These are phyloP conservation scores for Neuroterus valhalla DNA, from an alignment of 1,140 invertebrate genomes.

Conservation along the genomic window DNA sequence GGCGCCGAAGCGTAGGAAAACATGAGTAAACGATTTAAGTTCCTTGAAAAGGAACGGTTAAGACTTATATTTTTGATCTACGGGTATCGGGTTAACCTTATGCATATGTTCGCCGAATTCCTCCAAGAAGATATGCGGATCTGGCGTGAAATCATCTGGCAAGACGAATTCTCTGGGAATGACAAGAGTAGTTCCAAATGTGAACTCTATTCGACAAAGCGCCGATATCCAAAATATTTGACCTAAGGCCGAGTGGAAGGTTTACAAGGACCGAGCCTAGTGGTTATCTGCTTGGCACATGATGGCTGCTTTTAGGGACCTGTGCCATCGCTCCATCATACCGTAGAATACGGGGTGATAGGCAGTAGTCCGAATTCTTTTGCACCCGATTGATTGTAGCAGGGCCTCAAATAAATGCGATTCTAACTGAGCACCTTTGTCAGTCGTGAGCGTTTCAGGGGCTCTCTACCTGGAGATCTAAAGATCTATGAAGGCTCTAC, in stretches of 20 bases:
- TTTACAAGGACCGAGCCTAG: background rate
- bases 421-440: constrained; percentile 17
- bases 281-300: constrained; percentile 12
- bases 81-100: constrained; percentile 30
- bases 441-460: background rate
- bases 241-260: background rate
- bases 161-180: constrained; percentile 64
- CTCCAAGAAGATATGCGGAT: constrained; percentile 50
- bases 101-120: constrained; percentile 41
- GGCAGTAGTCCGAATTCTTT: constrained; percentile 32
- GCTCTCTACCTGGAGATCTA: background rate
- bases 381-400: background rate
- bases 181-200: constrained; percentile 59
- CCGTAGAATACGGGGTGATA: constrained; percentile 50
- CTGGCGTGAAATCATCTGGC: constrained; percentile 32
- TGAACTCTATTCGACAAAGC: constrained; percentile 57
- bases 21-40: constrained; percentile 44
- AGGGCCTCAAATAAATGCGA: background rate
- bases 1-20: constrained; percentile 48
- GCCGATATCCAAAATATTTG: constrained; percentile 43
- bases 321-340: no score
- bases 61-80: constrained; percentile 31
- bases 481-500: background rate
- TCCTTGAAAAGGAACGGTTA: constrained; percentile 41
- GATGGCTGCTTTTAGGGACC: constrained; percentile 40